Conservation (phyloP, 2,888 invertebrate species). For the Ophioninae sp. region DNA sequence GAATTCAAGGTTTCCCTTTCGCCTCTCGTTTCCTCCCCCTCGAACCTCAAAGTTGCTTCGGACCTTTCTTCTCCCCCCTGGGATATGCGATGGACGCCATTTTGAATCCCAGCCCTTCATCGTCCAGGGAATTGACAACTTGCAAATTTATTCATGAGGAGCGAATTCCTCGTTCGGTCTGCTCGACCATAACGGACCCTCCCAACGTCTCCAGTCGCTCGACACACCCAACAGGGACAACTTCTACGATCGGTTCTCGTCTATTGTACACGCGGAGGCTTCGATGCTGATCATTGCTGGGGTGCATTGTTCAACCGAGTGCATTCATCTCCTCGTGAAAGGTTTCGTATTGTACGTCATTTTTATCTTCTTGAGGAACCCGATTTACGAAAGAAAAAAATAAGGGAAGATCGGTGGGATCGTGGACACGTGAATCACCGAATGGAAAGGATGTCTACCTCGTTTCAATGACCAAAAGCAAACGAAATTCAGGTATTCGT, state of each 20-base stretch:
- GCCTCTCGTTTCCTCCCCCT: neutral
- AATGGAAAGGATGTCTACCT: neutral
- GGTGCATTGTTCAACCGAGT: neutral
- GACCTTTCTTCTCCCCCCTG: neutral
- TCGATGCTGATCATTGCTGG: neutral
- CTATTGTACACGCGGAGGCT: neutral
- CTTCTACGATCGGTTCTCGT: constrained; percentile 16
- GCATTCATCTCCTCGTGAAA: neutral
- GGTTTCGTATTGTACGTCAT: constrained; percentile 20
- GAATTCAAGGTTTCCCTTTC: neutral
- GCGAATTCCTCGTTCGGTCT: constrained; percentile 6
- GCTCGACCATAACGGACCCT: constrained; percentile 33
- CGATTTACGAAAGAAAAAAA: neutral
- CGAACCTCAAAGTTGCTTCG: neutral
- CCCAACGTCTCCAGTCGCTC: constrained; percentile 44
- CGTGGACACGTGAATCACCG: neutral
- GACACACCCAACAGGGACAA: constrained; percentile 28
- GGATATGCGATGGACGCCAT: constrained; percentile 21
- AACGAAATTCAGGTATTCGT: too few relatives aligned
- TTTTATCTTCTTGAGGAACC: neutral
- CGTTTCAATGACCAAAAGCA: too few relatives aligned
- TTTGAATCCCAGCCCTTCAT: constrained; percentile 20
- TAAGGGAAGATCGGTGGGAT: neutral
- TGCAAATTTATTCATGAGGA: constrained; percentile 53
- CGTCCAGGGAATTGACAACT: constrained; percentile 20